Evolutionary conservation across 2,113 vertebrate species (phyloP).

Genomic region (Otocyon megalotis): DNA sequence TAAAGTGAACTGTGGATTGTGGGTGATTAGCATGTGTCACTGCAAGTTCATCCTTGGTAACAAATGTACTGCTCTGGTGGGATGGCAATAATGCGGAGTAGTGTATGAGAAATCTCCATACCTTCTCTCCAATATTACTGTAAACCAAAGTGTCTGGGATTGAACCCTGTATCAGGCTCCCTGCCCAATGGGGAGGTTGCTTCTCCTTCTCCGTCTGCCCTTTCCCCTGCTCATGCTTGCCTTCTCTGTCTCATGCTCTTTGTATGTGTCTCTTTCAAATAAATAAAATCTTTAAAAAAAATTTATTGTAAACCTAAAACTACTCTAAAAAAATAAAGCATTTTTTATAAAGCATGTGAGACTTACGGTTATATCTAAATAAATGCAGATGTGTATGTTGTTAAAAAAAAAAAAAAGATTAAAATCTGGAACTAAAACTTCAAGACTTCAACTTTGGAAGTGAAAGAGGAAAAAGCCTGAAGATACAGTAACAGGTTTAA

Average conservation of each 20-base stretch:
- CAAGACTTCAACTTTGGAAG: background rate
- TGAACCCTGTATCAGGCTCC: background rate
- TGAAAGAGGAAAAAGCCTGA: background rate
- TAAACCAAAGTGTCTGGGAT: background rate
- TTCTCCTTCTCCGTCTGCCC: background rate
- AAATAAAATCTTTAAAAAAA: background rate
- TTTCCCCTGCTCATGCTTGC: background rate
- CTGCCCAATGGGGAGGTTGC: background rate
- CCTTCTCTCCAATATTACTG: background rate
- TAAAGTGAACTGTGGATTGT: background rate
- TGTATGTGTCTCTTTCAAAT: background rate
- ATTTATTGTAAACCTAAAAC: background rate
- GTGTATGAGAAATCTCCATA: background rate
- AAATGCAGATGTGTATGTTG: background rate
- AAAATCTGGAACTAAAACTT: slow-evolving; percentile 10
- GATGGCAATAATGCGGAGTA: background rate
- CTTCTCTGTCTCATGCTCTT: background rate
- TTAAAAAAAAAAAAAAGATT: background rate
- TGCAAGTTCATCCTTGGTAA: background rate
- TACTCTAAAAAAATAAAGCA: background rate
- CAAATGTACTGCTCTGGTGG: background rate
- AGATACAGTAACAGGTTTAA: background rate
- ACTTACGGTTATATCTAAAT: background rate
- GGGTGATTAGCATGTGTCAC: background rate
- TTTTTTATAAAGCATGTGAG: background rate